A percentile compares a stretch with the other conserved stretches of the same genome.
These are phyloP conservation scores for Helobdella robusta DNA, from an alignment of 2,888 invertebrate genomes.

Conservation along the genomic window DNA sequence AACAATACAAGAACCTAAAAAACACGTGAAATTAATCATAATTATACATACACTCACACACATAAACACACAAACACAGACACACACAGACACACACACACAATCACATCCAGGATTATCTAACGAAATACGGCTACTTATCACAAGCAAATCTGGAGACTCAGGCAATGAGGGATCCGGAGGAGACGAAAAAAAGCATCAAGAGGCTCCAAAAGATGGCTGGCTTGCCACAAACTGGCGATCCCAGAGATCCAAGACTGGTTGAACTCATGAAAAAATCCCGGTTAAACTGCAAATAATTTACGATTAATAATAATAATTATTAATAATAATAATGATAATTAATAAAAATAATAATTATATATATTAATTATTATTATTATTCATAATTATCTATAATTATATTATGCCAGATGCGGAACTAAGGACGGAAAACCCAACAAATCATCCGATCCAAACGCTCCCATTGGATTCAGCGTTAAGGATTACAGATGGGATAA, in stretches of 20 bases:
- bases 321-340: no score
- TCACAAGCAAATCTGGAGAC: conserved; percentile 64
- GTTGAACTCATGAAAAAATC: background rate
- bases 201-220: conserved; percentile 64
- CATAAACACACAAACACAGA: no score
- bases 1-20: no score
- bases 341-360: no score
- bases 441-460: conserved; percentile 7
- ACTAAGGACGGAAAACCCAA: conserved; percentile 1
- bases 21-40: no score
- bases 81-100: background rate
- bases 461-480: background rate
- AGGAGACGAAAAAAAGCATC: conserved; percentile 68
- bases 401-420: conserved; percentile 15
- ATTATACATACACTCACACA: no score
- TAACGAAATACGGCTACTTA: conserved; percentile 80
- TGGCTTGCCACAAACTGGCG: conserved; percentile 72
- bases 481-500: conserved; percentile 11
- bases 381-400: no score
- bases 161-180: conserved; percentile 71
- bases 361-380: no score
- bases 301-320: no score
- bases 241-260: conserved; percentile 55
- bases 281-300: no score
- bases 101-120: conserved; percentile 65